phyloP scores from a whole-genome alignment of 2,888 invertebrate genomes.

The Euplexia lucipara region DNA sequence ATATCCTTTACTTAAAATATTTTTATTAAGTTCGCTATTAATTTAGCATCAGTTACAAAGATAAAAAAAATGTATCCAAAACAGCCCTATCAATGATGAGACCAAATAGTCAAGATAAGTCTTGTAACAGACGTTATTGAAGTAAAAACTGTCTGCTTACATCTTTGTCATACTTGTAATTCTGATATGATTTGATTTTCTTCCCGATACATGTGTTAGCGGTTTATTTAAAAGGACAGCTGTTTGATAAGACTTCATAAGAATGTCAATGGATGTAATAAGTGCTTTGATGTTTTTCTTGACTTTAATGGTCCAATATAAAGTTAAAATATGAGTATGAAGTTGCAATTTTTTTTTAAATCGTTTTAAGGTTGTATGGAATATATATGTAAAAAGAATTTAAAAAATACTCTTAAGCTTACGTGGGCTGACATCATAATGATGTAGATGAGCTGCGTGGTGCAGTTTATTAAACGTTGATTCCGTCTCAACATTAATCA shows the following conservation, averaged over 20 bases:
- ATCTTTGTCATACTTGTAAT: conserved; percentile 23
- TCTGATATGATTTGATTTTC: conserved; percentile 46
- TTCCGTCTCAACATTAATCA: neutral
- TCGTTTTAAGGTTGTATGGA: no score
- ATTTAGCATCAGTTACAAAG: no score
- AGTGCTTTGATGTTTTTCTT: conserved; percentile 2
- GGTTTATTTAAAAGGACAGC: conserved; percentile 24
- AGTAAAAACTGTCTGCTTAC: conserved; percentile 25
- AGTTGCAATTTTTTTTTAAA: no score
- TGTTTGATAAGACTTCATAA: conserved; percentile 40
- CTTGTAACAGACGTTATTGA: conserved; percentile 14
- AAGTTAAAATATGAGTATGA: neutral
- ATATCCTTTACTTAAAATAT: no score
- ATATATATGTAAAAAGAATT: neutral
- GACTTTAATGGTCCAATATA: neutral
- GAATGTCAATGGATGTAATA: conserved; percentile 20
- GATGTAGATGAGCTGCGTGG: neutral
- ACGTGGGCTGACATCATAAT: neutral
- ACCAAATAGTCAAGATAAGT: conserved; percentile 34
- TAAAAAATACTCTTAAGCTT: neutral
- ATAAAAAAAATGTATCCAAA: no score
- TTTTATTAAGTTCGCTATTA: no score
- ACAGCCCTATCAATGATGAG: conserved; percentile 16
- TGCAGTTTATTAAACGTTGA: neutral
- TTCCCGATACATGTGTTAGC: conserved; percentile 3